phyloP scores from a whole-genome alignment of 1,140 invertebrate genomes.

The Dendrolimus punctatus region DNA sequence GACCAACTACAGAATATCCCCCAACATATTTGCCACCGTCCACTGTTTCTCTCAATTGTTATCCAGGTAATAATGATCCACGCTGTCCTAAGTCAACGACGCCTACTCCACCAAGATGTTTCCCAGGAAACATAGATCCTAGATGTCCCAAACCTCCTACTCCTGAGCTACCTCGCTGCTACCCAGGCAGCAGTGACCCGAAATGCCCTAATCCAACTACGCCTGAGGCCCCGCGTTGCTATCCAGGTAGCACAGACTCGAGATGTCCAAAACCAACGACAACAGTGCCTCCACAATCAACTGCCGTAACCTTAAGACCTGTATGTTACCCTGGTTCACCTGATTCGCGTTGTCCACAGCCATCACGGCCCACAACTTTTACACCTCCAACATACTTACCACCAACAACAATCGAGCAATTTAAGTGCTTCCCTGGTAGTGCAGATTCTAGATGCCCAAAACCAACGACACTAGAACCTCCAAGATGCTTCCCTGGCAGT shows the following conservation, averaged over 20 bases:
- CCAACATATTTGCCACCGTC: conserved; percentile 12
- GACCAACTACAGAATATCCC: no score
- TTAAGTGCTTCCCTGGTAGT: conserved; percentile 58
- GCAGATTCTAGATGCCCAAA: conserved; percentile 59
- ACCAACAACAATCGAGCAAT: conserved; percentile 18
- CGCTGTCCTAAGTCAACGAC: conserved; percentile 24
- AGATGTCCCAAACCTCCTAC: conserved; percentile 46
- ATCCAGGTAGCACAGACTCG: conserved; percentile 59
- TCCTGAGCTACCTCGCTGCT: conserved; percentile 23
- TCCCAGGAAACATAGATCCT: conserved; percentile 52
- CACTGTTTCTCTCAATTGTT: conserved; percentile 26
- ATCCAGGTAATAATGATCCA: conserved; percentile 47
- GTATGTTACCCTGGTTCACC: conserved; percentile 60
- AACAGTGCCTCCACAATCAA: conserved; percentile 6
- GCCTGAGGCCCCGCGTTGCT: conserved; percentile 37
- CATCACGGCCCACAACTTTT: conserved; percentile 21
- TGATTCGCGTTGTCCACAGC: conserved; percentile 56
- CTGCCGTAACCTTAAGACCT: conserved; percentile 16
- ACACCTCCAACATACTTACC: conserved; percentile 17
- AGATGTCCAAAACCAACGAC: conserved; percentile 46
- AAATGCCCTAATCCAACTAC: conserved; percentile 43
- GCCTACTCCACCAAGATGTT: conserved; percentile 31
- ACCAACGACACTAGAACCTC: conserved; percentile 20
- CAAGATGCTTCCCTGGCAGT: conserved; percentile 42
- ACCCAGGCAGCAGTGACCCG: conserved; percentile 36